A percentile compares a stretch with the other conserved stretches of the same genome.
These are phyloP conservation scores for Anoplolepis gracilipes DNA, from an alignment of 1,140 invertebrate species.

Conservation along the genomic window DNA sequence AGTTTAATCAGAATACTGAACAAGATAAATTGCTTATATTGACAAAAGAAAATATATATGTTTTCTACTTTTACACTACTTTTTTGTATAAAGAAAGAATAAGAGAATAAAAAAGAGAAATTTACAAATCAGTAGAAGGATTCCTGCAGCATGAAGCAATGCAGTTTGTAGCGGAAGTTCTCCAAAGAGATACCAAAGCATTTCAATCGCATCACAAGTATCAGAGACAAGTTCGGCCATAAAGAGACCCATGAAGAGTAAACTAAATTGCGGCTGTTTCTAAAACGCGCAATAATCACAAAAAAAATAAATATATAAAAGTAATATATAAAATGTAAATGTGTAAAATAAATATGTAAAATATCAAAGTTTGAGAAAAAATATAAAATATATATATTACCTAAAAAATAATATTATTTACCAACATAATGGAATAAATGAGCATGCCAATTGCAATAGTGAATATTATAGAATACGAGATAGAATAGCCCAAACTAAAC, in stretches of 20 bases:
- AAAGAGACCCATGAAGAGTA: conserved; percentile 74
- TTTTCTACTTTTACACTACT: background rate
- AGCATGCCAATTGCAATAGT: conserved; percentile 70
- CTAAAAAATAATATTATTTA: conserved; percentile 52
- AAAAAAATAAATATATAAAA: background rate
- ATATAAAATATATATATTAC: background rate
- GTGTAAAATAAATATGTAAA: background rate
- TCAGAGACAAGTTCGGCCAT: conserved; percentile 73
- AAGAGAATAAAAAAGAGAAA: background rate
- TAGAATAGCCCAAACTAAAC: conserved; percentile 75
- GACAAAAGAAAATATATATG: background rate
- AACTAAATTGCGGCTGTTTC: conserved; percentile 76
- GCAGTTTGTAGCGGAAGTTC: conserved; percentile 67
- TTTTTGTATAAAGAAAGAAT: background rate
- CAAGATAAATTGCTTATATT: background rate
- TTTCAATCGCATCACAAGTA: conserved; percentile 67
- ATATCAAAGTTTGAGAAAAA: background rate
- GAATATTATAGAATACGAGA: conserved; percentile 66
- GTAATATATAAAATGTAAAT: conserved; percentile 1
- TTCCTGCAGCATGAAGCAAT: conserved; percentile 61
- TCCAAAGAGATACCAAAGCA: conserved; percentile 72
- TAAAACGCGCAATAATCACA: conserved; percentile 42
- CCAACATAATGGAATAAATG: conserved; percentile 75
- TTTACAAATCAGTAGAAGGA: conserved; percentile 35
- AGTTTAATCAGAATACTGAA: background rate